A percentile compares a stretch with the other conserved stretches of the same genome.
phyloP scores from a whole-genome alignment of 2,888 invertebrate genomes.

The Pollenia labialis region DNA sequence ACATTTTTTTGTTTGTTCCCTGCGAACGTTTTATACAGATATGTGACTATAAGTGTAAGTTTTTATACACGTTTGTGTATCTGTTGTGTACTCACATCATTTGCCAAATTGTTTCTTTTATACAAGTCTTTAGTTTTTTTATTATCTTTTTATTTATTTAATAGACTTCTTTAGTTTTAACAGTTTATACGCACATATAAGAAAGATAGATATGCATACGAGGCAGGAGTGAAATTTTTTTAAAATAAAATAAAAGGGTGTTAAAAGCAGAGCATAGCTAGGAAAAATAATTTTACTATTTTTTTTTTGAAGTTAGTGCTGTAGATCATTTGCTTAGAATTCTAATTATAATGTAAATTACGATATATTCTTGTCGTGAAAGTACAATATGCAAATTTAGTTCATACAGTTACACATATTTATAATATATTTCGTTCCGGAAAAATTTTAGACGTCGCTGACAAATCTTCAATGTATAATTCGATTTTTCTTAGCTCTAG shows the following conservation, averaged over 20 bases:
- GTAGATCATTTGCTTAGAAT: no score
- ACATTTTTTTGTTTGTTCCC: conserved; percentile 42
- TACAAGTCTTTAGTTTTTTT: conserved; percentile 43
- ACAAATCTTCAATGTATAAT: no score
- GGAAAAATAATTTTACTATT: no score
- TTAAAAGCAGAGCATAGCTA: no score
- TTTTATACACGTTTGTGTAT: conserved; percentile 12
- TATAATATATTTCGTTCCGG: no score
- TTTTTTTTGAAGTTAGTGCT: no score
- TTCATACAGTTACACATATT: no score
- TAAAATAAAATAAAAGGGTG: no score
- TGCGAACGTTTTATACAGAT: conserved; percentile 8
- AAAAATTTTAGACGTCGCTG: no score
- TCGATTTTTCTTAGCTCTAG: no score
- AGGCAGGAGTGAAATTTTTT: background rate
- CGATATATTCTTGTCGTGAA: background rate
- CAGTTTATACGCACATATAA: conserved; percentile 4
- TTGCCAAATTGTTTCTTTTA: conserved; percentile 66
- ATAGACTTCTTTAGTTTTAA: conserved; percentile 46
- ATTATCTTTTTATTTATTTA: conserved; percentile 55
- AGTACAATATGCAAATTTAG: background rate
- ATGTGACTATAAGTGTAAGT: background rate
- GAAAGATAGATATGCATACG: background rate
- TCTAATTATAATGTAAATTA: no score
- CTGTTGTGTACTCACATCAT: conserved; percentile 57